Base-by-base conservation (phyloP, 2,888 invertebrate species). In the Labia minor region DNA sequence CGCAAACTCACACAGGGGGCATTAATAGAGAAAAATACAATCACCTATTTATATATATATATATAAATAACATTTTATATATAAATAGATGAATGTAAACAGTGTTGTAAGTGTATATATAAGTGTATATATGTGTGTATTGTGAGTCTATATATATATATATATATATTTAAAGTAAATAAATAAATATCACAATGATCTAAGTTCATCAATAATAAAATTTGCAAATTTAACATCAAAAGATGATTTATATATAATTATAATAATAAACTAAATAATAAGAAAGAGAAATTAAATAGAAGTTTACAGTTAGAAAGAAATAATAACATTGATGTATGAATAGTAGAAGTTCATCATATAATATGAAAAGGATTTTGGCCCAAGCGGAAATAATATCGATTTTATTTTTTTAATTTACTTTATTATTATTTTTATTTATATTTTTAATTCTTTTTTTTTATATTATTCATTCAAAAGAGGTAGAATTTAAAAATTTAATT, bases 311-410 rank as follows among this genome's bases (percentile, higher is more conserved):
- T n/a, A n/a, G n/a, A 14, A 63, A 19, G 11, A 63, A 63, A 20
- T 20, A 14, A 63, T 21, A 63, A 63, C 19, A 63, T 20, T 19
- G 21, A 63, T 63, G n/a, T n/a, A n/a, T n/a, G n/a, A n/a, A n/a
- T n/a, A n/a, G n/a, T n/a, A n/a, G n/a, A n/a, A n/a, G n/a, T n/a
- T n/a, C n/a, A 63, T 14, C 19, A 63, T 19, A 14, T 19, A 19
- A 63, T 20, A 21, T 63, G 63, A 63, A 63, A 63, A 63, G 21
- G 63, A 19, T 19, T 63, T 63, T 63, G 19, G 19, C 21, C 21
- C 21, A 14, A 20, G 19, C 21, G 14, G 14, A 20, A 14, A 19
- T 6, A 20, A 18, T 63, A 19, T n/a, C n/a, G n/a, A 14, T 18
- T 63, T 19, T 63, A 20, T 14, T 63, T 14, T 63, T 63, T 63